Percentiles rank a stretch among this genome's conserved stretches.
Conservation (phyloP, 2,888 invertebrate genomes). For the Stenotaenia linearis region DNA sequence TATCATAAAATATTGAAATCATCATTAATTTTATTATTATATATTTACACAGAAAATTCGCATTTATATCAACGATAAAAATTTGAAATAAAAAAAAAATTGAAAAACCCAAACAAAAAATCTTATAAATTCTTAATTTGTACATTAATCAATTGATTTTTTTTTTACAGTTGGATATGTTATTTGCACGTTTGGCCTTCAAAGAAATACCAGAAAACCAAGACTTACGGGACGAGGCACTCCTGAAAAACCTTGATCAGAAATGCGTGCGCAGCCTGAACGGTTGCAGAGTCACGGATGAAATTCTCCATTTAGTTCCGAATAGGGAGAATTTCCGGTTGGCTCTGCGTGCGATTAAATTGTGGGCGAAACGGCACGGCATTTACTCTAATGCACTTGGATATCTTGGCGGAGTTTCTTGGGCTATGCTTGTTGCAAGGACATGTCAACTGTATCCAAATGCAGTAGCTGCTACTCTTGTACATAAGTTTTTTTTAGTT, state of each 20-base stretch:
- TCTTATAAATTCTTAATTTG: too few species aligned
- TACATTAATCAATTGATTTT: too few species aligned
- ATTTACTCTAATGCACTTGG: slow-evolving; percentile 98
- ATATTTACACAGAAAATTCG: too few species aligned
- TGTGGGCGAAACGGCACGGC: slow-evolving; percentile 97
- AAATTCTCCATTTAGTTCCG: slow-evolving; percentile 91
- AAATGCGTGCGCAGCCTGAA: slow-evolving; percentile 95
- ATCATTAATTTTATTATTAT: too few species aligned
- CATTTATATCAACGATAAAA: too few species aligned
- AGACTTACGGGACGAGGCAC: slow-evolving; percentile 76
- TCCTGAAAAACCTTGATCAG: slow-evolving; percentile 90
- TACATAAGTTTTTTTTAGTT: slow-evolving; percentile 97
- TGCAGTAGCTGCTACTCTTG: slow-evolving; percentile 86
- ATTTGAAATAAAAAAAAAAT: too few species aligned
- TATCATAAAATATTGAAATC: too few species aligned
- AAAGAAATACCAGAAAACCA: slow-evolving; percentile 87
- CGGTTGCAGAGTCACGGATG: slow-evolving; percentile 97
- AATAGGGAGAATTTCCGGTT: slow-evolving; percentile 89
- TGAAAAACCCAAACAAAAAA: too few species aligned
- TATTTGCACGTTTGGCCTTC: slow-evolving; percentile 90
- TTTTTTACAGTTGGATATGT: slow-evolving; percentile 66
- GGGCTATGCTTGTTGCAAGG: slow-evolving; percentile 98
- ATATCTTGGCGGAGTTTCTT: slow-evolving; percentile 95
- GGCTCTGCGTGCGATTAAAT: slow-evolving; percentile 87
- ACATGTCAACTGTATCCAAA: slow-evolving; percentile 98